These are phyloP conservation scores for Nemotelus nigrinus DNA, from an alignment of 2,888 invertebrate genomes.

Conservation along the genomic window DNA sequence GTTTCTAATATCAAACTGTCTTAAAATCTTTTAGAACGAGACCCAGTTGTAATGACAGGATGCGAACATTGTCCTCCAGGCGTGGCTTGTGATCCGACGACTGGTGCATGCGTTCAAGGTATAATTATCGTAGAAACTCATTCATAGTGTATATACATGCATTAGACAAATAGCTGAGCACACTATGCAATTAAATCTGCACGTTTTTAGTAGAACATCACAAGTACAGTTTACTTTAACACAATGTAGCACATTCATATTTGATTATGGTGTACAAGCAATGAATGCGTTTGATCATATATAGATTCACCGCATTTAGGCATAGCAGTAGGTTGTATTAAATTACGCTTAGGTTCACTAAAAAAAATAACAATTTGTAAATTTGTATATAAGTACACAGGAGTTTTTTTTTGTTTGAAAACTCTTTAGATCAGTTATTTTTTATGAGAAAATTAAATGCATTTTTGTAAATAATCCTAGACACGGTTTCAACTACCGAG, in stretches of 20 bases:
- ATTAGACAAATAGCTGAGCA: conserved; percentile 14
- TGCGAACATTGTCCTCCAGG: conserved; percentile 84
- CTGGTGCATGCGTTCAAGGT: conserved; percentile 87
- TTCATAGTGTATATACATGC: background rate
- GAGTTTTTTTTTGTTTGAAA: background rate
- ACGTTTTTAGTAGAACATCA: conserved; percentile 12
- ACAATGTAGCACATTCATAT: conserved; percentile 1
- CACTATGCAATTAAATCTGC: background rate
- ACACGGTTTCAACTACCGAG: conserved; percentile 58
- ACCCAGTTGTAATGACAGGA: conserved; percentile 61
- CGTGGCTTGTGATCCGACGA: conserved; percentile 79
- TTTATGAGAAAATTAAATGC: conserved; percentile 9
- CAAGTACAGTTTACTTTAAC: conserved; percentile 18
- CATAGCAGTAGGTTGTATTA: background rate
- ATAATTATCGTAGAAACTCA: conserved; percentile 60
- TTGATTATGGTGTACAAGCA: background rate
- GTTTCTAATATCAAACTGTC: no score
- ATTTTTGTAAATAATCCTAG: conserved; percentile 53
- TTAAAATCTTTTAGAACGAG: conserved; percentile 55
- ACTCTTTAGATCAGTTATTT: background rate
- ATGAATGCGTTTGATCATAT: background rate
- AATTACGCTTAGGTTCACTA: no score
- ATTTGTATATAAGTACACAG: background rate
- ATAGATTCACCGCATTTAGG: background rate
- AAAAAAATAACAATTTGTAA: background rate